Evolutionary conservation across 1,140 invertebrate genomes (phyloP).

Genomic region (Phenacoccus solenopsis): DNA sequence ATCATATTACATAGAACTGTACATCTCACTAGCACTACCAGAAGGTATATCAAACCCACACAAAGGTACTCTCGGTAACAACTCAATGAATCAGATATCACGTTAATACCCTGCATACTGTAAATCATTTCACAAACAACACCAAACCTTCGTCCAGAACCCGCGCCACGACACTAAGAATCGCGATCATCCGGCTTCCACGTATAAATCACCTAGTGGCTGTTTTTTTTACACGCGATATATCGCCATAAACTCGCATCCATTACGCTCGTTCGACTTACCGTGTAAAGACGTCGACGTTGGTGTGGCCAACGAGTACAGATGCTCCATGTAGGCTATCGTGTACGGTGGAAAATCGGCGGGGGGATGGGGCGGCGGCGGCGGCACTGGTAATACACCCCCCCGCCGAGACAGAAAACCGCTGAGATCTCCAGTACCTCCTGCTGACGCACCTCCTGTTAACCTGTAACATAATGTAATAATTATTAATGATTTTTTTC

Average conservation of each 20-base stretch:
- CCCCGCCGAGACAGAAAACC: slow-evolving; percentile 31
- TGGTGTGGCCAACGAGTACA: slow-evolving; percentile 46
- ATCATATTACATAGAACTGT: too few relatives aligned
- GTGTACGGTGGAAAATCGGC: slow-evolving; percentile 41
- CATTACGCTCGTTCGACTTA: slow-evolving; percentile 26
- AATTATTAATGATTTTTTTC: slow-evolving; percentile 20
- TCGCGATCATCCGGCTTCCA: too few relatives aligned
- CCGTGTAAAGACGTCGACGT: slow-evolving; percentile 39
- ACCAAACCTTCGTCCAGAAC: too few relatives aligned
- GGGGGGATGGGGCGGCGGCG: slow-evolving; percentile 20
- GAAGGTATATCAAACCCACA: too few relatives aligned
- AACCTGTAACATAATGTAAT: slow-evolving; percentile 25
- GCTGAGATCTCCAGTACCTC: slow-evolving; percentile 32
- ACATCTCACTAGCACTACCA: too few relatives aligned
- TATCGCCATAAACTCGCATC: not conserved
- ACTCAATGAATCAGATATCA: slow-evolving; percentile 2
- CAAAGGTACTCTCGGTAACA: too few relatives aligned
- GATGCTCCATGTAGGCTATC: slow-evolving; percentile 54
- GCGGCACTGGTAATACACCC: slow-evolving; percentile 22
- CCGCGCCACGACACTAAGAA: too few relatives aligned
- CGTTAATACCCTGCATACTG: not conserved
- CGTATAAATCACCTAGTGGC: too few relatives aligned
- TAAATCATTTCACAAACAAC: not conserved
- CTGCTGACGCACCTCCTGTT: slow-evolving; percentile 23
- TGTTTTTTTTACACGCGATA: slow-evolving; percentile 9